Base-by-base conservation (phyloP, 2,888 invertebrate species). In the Diplolepis rosae region DNA sequence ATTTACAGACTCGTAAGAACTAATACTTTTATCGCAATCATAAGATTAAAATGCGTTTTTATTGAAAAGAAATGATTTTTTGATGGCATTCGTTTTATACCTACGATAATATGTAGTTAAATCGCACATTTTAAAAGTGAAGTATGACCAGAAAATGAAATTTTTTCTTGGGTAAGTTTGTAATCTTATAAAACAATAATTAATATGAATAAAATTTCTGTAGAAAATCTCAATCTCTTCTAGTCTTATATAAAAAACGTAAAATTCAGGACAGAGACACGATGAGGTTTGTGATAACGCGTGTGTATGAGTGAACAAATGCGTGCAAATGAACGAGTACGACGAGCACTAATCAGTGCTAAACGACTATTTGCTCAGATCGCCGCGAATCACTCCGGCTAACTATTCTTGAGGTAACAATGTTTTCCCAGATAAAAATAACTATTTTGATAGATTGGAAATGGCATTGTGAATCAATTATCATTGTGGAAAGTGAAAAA, bases 311-410 rank as follows among this genome's bases (percentile, higher is more conserved):
- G 28, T 71, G 79, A 73, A 71, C 70, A 65, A 61, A 39, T 68
- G 71, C 65, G 69, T 69, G 80, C 72, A 75, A 78, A 77, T 79
- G 80, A 76, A 72, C 74, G 79, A 76, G 65, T 76, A 71, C 52
- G 70, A 71, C 48, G 61, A 73, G 52, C 70, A 80, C 80, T 84
- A 80, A 82, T 84, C 82, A 81, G 84, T 85, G 85, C 83, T 85
- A 85, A 85, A 80, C 82, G 87, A 87, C 83, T 84, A 87, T 84
- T 87, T 87, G 87, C 87, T 87, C 87, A 87, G 84, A 83, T 82
- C 82, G 84, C 84, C 82, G 78, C 82, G 84, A 82, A 77, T 77
- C 76, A 76, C 76, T 66, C 65, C 24, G 39, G 7, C 9, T 61
- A 42, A 61, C 24, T 39, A 61, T 61, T 61, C 56, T 35, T 22